These are phyloP conservation scores for Agriopis leucophaearia DNA, from an alignment of 2,888 invertebrate species.

Conservation along the genomic window DNA sequence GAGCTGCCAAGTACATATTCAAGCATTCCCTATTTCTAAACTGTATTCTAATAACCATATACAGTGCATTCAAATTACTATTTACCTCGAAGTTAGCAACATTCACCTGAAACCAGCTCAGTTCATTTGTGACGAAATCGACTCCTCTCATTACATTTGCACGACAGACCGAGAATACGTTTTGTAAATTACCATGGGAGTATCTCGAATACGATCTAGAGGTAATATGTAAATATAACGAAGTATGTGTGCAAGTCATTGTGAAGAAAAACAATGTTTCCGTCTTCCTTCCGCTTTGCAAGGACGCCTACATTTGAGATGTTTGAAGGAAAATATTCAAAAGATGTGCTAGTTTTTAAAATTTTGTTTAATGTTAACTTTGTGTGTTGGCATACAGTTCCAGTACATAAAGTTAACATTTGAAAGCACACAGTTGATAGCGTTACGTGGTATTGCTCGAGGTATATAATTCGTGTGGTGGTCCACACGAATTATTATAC, in stretches of 20 bases:
- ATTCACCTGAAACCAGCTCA: constrained; percentile 49
- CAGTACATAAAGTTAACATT: no score
- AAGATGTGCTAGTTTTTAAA: not conserved
- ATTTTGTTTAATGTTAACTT: not conserved
- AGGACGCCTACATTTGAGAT: constrained; percentile 28
- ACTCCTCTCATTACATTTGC: constrained; percentile 54
- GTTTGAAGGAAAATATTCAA: constrained; percentile 16
- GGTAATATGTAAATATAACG: constrained; percentile 36
- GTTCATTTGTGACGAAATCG: constrained; percentile 50
- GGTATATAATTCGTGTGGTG: no score
- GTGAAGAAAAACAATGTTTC: constrained; percentile 40
- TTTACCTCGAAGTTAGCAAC: constrained; percentile 44
- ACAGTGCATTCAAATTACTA: constrained; percentile 38
- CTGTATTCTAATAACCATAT: constrained; percentile 38
- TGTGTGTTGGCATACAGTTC: no score
- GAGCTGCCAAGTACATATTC: not conserved
- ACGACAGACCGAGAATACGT: constrained; percentile 42
- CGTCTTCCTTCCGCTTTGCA: constrained; percentile 44
- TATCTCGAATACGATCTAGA: constrained; percentile 32
- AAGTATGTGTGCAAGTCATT: constrained; percentile 29
- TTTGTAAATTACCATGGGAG: constrained; percentile 6
- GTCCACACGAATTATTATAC: no score
- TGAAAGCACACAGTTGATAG: no score
- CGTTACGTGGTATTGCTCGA: no score
- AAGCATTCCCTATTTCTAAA: constrained; percentile 21